Conservation (phyloP, 1,140 invertebrate species). For the Pseudomyrmex cubaensis region DNA sequence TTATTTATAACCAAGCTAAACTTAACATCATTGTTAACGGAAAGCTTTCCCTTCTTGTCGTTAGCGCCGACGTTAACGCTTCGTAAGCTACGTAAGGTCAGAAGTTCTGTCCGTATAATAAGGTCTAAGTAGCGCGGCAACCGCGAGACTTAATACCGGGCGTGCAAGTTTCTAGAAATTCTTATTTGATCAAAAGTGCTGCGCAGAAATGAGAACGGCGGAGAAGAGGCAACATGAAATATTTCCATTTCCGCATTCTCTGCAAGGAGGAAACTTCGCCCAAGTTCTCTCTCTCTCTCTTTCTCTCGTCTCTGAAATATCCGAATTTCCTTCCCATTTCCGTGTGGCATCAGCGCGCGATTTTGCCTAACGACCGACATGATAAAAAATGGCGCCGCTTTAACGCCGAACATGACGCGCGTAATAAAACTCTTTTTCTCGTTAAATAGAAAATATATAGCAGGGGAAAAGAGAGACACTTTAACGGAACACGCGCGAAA, state of each 20-base stretch:
- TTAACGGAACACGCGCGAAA: conserved; percentile 17
- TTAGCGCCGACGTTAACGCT: conserved; percentile 30
- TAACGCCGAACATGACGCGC: conserved; percentile 16
- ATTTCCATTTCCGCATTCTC: conserved; percentile 40
- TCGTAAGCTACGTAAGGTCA: conserved; percentile 18
- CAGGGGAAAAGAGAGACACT: conserved; percentile 18
- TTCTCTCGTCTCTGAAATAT: conserved; percentile 6
- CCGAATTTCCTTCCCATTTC: conserved; percentile 24
- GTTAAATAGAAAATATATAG: conserved; percentile 20
- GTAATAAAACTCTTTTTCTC: conserved; percentile 39
- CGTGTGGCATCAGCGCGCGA: conserved; percentile 27
- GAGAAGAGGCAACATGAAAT: conserved; percentile 14
- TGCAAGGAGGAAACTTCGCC: conserved; percentile 6
- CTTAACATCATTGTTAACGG: neutral
- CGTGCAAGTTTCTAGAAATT: conserved; percentile 7
- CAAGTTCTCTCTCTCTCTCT: conserved; percentile 7
- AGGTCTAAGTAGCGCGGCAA: neutral
- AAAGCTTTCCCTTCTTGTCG: conserved; percentile 4
- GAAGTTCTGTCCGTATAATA: neutral
- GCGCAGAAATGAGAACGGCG: conserved; percentile 20
- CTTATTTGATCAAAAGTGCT: conserved; percentile 21
- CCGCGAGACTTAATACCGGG: conserved; percentile 14
- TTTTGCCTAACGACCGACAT: conserved; percentile 16
- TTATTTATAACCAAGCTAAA: conserved; percentile 18
- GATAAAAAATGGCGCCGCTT: conserved; percentile 21